Percentiles rank a stretch among this genome's conserved stretches.
phyloP scores from a whole-genome alignment of 2,888 invertebrate genomes.

The Pachycephus smyrnensis region DNA sequence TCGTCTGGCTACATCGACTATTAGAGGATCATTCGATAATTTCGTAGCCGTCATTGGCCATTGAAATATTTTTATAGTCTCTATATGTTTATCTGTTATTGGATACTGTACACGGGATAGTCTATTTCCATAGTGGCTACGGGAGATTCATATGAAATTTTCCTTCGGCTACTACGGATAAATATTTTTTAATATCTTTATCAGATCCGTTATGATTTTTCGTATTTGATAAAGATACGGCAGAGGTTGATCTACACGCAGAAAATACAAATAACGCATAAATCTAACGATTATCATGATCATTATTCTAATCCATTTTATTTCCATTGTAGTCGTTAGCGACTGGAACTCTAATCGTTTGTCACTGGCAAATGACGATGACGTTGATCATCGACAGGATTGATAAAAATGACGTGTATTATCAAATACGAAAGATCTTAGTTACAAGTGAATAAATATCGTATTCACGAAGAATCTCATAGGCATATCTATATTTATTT shows the following conservation, averaged over 20 bases:
- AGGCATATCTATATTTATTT: conserved; percentile 7
- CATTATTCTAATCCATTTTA: background rate
- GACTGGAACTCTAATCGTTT: conserved; percentile 38
- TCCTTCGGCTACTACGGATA: background rate
- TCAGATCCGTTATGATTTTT: background rate
- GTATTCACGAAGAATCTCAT: background rate
- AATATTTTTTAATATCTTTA: background rate
- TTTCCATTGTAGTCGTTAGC: background rate
- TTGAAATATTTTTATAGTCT: background rate
- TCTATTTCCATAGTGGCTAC: background rate
- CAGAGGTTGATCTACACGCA: background rate
- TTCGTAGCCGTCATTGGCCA: background rate
- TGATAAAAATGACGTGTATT: background rate
- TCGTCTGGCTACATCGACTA: background rate
- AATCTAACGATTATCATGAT: background rate
- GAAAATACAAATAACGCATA: background rate
- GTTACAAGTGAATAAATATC: background rate
- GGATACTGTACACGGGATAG: background rate
- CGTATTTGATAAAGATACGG: background rate
- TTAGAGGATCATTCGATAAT: background rate
- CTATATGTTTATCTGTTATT: background rate
- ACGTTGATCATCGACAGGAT: conserved; percentile 22
- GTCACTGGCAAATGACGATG: conserved; percentile 37
- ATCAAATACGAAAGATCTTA: background rate
- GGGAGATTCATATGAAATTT: too few relatives aligned